Base-by-base conservation (phyloP, 2,888 invertebrate species). In the Rotaria macrura region DNA sequence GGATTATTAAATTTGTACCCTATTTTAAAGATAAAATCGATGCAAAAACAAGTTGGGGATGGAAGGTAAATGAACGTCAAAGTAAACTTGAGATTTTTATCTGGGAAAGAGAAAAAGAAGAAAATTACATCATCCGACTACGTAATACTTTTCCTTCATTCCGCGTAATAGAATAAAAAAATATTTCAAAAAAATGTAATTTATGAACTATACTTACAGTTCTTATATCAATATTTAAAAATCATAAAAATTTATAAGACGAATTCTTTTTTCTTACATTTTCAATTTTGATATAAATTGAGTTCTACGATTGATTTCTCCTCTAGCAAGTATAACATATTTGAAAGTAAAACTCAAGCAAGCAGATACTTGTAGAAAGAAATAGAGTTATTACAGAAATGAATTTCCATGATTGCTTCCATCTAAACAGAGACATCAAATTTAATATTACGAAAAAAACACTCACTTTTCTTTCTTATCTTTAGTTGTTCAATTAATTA, bases 11-110 rank as follows among this genome's bases (percentile, higher is more conserved):
- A 92, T 98, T 99, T 92, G 97, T 99, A 89, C 94, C 97, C 89
- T 99, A 97, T 92, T 99, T 99, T 93, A 97, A 97, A 92, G 98
- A 99, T 92, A 99, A 99, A 92, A 98, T 98, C 79, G 99, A 99
- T 92, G 96, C 95, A 91, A 99, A 98, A 92, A 97, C 97, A 90
- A 98, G 98, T 87, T 99, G 99, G 87, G 99, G 99, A 90, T 99
- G 99, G 99, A 99, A 99, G 97, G 99, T 99, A 91, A 93, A 94
- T 92, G 47, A 49, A 9, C 14, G 14, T 20, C 20, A 20, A 52
- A 17, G 20, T 52, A 52, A 52, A 10, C 17, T 17, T 20, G 1
- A 17, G 1, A 52, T 52, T 20, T 52, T 52, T 52, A 49, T 52
- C 20, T 1, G 3, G 3, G 0, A 52, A n/a, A n/a, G n/a, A n/a